Base-by-base conservation (phyloP, 2,888 invertebrate genomes). In the Mimumesa dahlbomi region DNA sequence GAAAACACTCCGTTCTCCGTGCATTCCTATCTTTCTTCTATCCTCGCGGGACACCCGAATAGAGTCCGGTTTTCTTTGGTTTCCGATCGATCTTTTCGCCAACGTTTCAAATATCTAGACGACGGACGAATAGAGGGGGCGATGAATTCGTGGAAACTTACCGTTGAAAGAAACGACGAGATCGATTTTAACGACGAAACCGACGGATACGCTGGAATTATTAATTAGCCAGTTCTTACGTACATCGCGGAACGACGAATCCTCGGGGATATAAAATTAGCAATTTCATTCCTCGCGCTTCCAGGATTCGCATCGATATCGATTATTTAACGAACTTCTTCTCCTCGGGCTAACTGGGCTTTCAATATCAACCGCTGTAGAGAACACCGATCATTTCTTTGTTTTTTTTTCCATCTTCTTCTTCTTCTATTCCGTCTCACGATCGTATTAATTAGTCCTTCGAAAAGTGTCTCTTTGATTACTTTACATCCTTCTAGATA, bases 251-350 rank as follows among this genome's bases (percentile, higher is more conserved):
- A 61, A 64, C 45, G 61, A 36, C 52, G 48, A 38, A 46, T 57
- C 67, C 67, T 58, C 66, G 53, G 52, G 65, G 78, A 75, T 82
- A 84, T 86, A 86, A 87, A 87, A 88, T 88, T 87, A 87, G 85
- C 87, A 87, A 87, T 86, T 87, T 87, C 81, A 84, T 82, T 80
- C 79, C 75, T 46, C 54, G 67, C 76, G 77, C 77, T 86, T 85
- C 84, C 81, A 79, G 82, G 86, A 86, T 82, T 78, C 83, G 78
- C 75, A 77, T 72, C 83, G 82, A 84, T 84, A 85, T 84, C 85
- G 84, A 83, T 85, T 82, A 78, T 81, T 81, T 73, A 61, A 70
- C 71, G 45, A 45, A 61, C 62, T 73, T 84, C 73, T 82, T 73
- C 34, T 14, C 46, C 14, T 38, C 2, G 21, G n/a, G n/a, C n/a